phyloP scores from a whole-genome alignment of 2,113 vertebrate genomes.

The Corythoichthys haematopterus region DNA sequence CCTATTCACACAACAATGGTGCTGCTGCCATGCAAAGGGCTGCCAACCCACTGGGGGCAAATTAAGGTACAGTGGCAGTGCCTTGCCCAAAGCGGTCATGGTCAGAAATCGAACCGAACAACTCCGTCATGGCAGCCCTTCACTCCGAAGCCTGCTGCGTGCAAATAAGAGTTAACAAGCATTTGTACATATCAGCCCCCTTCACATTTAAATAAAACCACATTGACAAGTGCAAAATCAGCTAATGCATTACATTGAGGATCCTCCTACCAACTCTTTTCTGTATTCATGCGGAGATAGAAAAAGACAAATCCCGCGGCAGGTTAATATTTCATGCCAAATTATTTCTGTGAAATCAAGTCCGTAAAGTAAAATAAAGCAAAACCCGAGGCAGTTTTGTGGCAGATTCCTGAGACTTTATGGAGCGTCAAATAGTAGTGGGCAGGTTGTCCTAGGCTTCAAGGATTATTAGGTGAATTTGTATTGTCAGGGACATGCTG shows the following conservation, averaged over 20 bases:
- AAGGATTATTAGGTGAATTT: slow-evolving; percentile 58
- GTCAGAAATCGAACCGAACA: no score
- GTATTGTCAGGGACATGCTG: slow-evolving; percentile 41
- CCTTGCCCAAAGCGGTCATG: no score
- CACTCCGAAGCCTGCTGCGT: no score
- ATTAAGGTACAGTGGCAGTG: no score
- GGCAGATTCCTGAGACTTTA: slow-evolving; percentile 14
- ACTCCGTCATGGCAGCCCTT: no score
- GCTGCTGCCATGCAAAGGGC: no score
- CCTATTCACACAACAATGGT: no score
- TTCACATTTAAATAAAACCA: slow-evolving; percentile 17
- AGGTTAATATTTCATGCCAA: slow-evolving; percentile 9
- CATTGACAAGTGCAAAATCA: neutral
- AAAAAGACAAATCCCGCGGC: slow-evolving; percentile 9
- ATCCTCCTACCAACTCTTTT: neutral
- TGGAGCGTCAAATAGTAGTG: slow-evolving; percentile 20
- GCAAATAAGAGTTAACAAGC: neutral
- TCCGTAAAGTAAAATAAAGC: slow-evolving; percentile 24
- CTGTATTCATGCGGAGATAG: neutral
- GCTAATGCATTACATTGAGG: slow-evolving; percentile 3
- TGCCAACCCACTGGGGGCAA: no score
- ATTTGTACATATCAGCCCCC: slow-evolving; percentile 1
- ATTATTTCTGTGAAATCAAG: slow-evolving; percentile 9
- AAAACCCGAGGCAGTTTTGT: slow-evolving; percentile 9
- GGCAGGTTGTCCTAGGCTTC: slow-evolving; percentile 45